Evolutionary conservation across 2,797 vertebrate genomes (phyloP), one percentile per base, ranked within the genome.

Genomic region (Micromesistius poutassou): DNA sequence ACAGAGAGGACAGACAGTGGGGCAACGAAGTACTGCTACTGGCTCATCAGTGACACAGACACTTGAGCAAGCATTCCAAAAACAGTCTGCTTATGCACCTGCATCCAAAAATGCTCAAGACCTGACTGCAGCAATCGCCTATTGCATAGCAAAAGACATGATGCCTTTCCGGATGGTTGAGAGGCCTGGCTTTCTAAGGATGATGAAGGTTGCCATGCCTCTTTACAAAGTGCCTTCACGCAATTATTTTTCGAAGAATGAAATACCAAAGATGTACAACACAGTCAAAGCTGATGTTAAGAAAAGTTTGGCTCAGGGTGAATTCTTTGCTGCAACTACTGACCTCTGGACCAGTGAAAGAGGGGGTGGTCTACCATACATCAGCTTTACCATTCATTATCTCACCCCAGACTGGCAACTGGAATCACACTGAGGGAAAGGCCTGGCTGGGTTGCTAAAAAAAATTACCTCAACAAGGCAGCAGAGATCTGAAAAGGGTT

Each of bases 131-230:
- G 40, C 55, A 19, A 14, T 81, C 73, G 19, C 25, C 25, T 73
- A 71, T 78, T 71, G 19, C 62, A 62, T 76, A 16, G 25, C 71
- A 74, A 76, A 78, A 25, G 55, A 73, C 77, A 74, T 70, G 71
- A 40, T 78, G 77, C 40, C 55, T 31, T 81, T 81, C 55, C 55
- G 76, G 76, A 76, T 74, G 3, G 28, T 72, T 36, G 71, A 76
- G 74, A 81, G 74, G 74, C 30, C 30, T 78, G 66, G 66, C 71
- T 78, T 38, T 70, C 68, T 71, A 9, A 71, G 68, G 55, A 6
- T 66, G 55, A 66, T 66, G 55, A 66, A 19, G 13, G 55, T 66
- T 66, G 55, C 55, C 55, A 19, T 66, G 55, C 55, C 55, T 25
- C 55, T 19, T 25, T 66, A 66, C 22, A 66, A 66, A 66, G 55